Base-by-base conservation (phyloP, 2,888 invertebrate species). In the Pollenia angustigena region DNA sequence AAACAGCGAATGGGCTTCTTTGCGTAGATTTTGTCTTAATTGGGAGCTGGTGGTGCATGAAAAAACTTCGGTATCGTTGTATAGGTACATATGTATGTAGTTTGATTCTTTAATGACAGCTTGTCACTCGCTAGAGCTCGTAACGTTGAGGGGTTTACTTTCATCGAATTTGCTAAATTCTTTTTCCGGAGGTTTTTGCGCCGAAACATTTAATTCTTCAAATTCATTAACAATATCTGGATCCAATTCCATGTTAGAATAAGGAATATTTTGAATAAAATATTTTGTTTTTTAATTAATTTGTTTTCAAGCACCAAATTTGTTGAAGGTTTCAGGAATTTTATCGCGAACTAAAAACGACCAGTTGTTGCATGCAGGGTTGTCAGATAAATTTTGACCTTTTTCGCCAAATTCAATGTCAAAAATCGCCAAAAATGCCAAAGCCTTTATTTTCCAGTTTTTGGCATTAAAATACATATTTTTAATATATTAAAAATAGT, bases 1-100 rank as follows among this genome's bases (percentile, higher is more conserved):
- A 92, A 98, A 97, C 86, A 97, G 95, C 2, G 98, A 97, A 90
- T 98, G 94, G 0, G 98, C 97, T 92, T 98, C 98, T 93, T 98
- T 98, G 80, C 98, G 94, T 58, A 98, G 93, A 93, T 97, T 97
- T 91, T 97, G 96, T 1, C 96, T 95, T 4, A 98, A 89, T 96
- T 96, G 71, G 96, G 95, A 74, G 95, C 95, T 0, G 98, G 98
- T 2, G 97, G 93, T 94, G 95, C 95, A 90, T 95, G 96, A 91
- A 96, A 97, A 92, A 97, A 97, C 91, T 95, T 95, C 0, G 97
- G 97, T 90, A 97, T 96, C 74, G 94, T 94, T 89, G 94, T 94
- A 89, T 95, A 93, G 0, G 92, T n/a, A n/a, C n/a, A n/a, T n/a
- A n/a, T n/a, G n/a, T n/a, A n/a, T n/a, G n/a, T 92, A 2, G 90